Conservation (phyloP, 1,140 invertebrate species). For the Macrosteles quadrilineatus region DNA sequence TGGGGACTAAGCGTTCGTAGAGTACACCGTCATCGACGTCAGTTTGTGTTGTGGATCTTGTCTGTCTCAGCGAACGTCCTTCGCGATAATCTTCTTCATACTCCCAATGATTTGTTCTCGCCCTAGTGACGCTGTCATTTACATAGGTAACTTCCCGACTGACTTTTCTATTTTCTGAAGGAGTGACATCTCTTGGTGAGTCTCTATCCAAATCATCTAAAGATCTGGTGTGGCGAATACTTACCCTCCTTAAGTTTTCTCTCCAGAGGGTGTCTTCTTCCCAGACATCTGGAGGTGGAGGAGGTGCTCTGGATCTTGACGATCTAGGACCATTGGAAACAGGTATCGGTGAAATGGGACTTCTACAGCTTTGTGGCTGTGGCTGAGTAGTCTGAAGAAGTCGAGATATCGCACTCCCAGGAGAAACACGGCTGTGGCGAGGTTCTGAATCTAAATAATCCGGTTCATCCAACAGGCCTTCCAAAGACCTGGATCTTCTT, state of each 20-base stretch:
- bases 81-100: slow-evolving; percentile 45
- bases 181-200: slow-evolving; percentile 18
- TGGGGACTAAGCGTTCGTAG: slow-evolving; percentile 49
- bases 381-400: slow-evolving; percentile 40
- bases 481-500: slow-evolving; percentile 59
- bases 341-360: slow-evolving; percentile 32
- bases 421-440: slow-evolving; percentile 34
- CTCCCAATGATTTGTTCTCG: slow-evolving; percentile 32
- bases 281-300: slow-evolving; percentile 64
- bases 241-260: slow-evolving; percentile 73
- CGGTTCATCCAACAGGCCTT: slow-evolving; percentile 63
- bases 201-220: slow-evolving; percentile 70
- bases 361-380: slow-evolving; percentile 32
- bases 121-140: slow-evolving; percentile 60
- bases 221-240: slow-evolving; percentile 75
- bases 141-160: slow-evolving; percentile 72
- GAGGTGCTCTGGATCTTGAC: slow-evolving; percentile 28
- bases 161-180: slow-evolving; percentile 50
- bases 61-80: slow-evolving; percentile 30
- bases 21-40: slow-evolving; percentile 41
- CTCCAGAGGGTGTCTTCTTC: slow-evolving; percentile 80
- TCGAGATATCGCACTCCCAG: slow-evolving; percentile 40
- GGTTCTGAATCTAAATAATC: slow-evolving; percentile 46
- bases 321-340: slow-evolving; percentile 43
- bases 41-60: slow-evolving; percentile 19